A percentile compares a stretch with the other conserved stretches of the same genome.
phyloP scores from a whole-genome alignment of 2,113 vertebrate species.

The Festucalex cinctus region DNA sequence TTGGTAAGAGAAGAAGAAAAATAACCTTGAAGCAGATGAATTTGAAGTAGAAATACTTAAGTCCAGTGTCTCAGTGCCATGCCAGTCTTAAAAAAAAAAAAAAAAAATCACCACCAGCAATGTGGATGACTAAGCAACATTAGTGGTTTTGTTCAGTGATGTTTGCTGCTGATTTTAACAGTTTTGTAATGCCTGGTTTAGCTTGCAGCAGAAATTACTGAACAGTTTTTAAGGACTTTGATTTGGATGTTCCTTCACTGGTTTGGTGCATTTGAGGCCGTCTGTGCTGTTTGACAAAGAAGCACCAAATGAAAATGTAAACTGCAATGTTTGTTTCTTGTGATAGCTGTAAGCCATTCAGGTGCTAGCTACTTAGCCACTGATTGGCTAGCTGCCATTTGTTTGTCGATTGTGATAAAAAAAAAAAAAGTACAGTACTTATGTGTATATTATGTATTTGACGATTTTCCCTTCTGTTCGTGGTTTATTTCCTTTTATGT shows the following conservation, averaged over 20 bases:
- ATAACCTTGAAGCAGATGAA: too few relatives aligned
- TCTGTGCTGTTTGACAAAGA: neutral
- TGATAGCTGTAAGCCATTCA: too few relatives aligned
- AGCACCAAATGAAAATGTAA: neutral
- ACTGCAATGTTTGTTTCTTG: neutral
- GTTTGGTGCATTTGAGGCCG: neutral
- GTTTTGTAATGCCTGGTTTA: neutral
- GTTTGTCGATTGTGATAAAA: neutral
- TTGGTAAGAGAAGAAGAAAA: neutral
- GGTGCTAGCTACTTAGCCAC: too few relatives aligned
- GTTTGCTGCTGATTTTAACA: neutral
- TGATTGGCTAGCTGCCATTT: neutral
- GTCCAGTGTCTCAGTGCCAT: neutral
- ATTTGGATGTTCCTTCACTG: too few relatives aligned
- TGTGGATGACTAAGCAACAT: neutral
- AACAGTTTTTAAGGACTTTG: too few relatives aligned
- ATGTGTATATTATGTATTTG: neutral
- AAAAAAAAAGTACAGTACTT: neutral
- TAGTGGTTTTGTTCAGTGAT: neutral
- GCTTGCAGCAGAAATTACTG: too few relatives aligned
- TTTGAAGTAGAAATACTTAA: too few relatives aligned
- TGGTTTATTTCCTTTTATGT: neutral
- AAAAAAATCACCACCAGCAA: neutral
- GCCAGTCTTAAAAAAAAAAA: neutral
- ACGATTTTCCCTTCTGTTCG: neutral